Percentiles rank a stretch among this genome's conserved stretches.
Conservation (phyloP, 2,113 vertebrate species). For the Cichladusa arquata region DNA sequence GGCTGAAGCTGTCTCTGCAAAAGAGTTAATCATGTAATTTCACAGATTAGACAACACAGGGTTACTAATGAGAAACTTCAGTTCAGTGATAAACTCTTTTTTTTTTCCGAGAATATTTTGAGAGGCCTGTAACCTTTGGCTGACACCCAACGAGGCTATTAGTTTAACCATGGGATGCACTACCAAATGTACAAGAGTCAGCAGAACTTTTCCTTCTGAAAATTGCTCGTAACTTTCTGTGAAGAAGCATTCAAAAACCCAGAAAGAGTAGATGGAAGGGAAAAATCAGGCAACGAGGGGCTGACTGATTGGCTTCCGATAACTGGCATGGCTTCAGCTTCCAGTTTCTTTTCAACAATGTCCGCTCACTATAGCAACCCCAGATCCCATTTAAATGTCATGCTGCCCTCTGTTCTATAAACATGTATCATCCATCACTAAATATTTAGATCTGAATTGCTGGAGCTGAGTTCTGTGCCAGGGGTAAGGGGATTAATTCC, state of each 20-base stretch:
- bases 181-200: conserved; percentile 81
- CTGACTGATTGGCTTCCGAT: conserved; percentile 75
- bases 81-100: conserved; percentile 82
- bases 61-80: conserved; percentile 87
- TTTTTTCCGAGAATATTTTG: conserved; percentile 86
- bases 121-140: conserved; percentile 87
- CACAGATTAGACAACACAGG: conserved; percentile 83
- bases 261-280: conserved; percentile 32
- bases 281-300: conserved; percentile 46
- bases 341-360: conserved; percentile 74
- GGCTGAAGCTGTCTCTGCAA: conserved; percentile 71
- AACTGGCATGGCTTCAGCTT: conserved; percentile 72
- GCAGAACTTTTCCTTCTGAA: conserved; percentile 77
- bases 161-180: conserved; percentile 82
- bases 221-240: conserved; percentile 69
- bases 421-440: conserved; percentile 87
- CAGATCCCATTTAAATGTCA: conserved; percentile 81
- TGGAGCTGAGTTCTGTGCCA: conserved; percentile 85
- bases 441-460: conserved; percentile 89
- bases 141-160: conserved; percentile 85
- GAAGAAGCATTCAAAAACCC: conserved; percentile 66
- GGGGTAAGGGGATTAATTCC: conserved; percentile 85
- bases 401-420: conserved; percentile 84
- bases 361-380: conserved; percentile 74
- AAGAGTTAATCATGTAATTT: conserved; percentile 86